Base-by-base conservation (phyloP, 2,888 invertebrate genomes). In the Maniola hyperantus region DNA sequence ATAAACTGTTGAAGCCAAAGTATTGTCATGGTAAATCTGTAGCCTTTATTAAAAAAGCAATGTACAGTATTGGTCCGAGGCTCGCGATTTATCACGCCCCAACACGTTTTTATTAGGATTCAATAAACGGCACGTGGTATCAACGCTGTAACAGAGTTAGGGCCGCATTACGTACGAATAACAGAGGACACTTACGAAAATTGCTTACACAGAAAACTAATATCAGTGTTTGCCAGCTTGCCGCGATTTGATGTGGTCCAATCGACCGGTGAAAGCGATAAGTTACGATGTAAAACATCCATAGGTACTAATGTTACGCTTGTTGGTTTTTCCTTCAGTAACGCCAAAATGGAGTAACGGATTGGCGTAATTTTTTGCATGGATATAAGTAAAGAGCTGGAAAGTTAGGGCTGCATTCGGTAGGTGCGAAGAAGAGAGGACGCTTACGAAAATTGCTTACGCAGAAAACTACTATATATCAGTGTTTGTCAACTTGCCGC, bases 391-490 rank as follows among this genome's bases (percentile, higher is more conserved):
- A n/a, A n/a, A n/a, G n/a, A n/a, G n/a, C n/a, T n/a, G n/a, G n/a
- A n/a, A n/a, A 81, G 78, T 79, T 80, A 82, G 73, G 72, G 71
- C 67, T 69, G 83, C 82, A 87, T 89, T 86, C n/a, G n/a, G n/a
- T n/a, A 84, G 83, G 81, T 77, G 77, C 82, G 81, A 87, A 89
- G 88, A 88, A 88, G 83, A 81, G 80, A 83, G 85, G 88, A 91
- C 90, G 89, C 89, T 91, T 89, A 88, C 85, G 83, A 87, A 89
- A 91, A 91, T 89, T 91, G 91, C 91, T 91, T 89, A 86, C 87
- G 89, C 83, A 89, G 91, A 90, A 90, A 92, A 91, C 90, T 91
- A 91, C n/a, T n/a, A n/a, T n/a, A 91, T 91, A 91, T 90, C 90
- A 86, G 85, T 91, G 89, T 89, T 89, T 89, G 87, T 86, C 87